Evolutionary conservation across 2,888 invertebrate genomes (phyloP).

Genomic region (Falcaria lacertinaria): DNA sequence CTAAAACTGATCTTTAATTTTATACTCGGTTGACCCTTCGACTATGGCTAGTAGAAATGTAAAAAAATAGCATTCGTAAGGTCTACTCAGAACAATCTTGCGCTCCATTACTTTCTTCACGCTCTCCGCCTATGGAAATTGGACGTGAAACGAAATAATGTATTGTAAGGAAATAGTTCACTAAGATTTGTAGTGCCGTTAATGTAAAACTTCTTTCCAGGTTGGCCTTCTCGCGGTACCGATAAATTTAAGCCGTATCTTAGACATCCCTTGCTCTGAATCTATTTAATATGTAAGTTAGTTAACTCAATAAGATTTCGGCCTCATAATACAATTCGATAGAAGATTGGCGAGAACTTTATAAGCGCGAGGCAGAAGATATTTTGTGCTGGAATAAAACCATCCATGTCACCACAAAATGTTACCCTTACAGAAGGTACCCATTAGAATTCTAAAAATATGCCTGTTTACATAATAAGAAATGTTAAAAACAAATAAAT

Average conservation of each 20-base stretch:
- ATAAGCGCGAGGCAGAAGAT: too few relatives aligned
- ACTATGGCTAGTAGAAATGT: slow-evolving; percentile 14
- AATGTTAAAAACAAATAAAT: too few relatives aligned
- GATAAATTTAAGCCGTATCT: background rate
- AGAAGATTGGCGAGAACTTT: too few relatives aligned
- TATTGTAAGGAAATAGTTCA: slow-evolving; percentile 62
- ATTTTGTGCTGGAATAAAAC: too few relatives aligned
- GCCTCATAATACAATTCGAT: background rate
- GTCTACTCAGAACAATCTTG: slow-evolving; percentile 70
- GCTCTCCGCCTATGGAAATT: slow-evolving; percentile 77
- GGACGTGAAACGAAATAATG: slow-evolving; percentile 74
- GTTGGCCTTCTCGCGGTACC: background rate
- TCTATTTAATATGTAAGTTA: background rate
- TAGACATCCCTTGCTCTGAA: background rate
- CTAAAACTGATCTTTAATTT: background rate
- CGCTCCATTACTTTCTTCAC: slow-evolving; percentile 76
- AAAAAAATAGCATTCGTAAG: slow-evolving; percentile 59
- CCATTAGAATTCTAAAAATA: too few relatives aligned
- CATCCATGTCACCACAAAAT: too few relatives aligned
- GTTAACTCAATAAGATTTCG: background rate
- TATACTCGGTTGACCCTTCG: slow-evolving; percentile 5
- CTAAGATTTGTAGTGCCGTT: slow-evolving; percentile 52
- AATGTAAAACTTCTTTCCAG: slow-evolving; percentile 18
- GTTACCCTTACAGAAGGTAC: too few relatives aligned
- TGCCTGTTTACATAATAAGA: too few relatives aligned